These are phyloP conservation scores for Lucilia sericata DNA, from an alignment of 1,140 invertebrate genomes.

Conservation along the genomic window DNA sequence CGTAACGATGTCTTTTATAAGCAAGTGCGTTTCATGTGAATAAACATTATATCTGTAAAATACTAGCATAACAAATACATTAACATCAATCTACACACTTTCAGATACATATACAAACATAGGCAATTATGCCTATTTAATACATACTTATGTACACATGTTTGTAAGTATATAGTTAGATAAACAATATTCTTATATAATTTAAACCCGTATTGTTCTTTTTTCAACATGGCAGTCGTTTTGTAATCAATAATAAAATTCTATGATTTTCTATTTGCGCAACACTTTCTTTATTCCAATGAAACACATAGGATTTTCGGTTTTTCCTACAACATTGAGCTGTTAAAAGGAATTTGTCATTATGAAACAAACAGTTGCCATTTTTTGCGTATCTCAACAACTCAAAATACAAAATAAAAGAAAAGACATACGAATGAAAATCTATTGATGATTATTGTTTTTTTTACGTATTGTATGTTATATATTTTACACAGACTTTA, in stretches of 20 bases:
- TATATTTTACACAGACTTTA: background rate
- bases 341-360: too few relatives aligned
- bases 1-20: background rate
- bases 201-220: background rate
- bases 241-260: slow-evolving; percentile 13
- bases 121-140: too few relatives aligned
- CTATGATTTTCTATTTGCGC: background rate
- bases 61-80: background rate
- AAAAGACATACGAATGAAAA: background rate
- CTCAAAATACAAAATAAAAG: background rate
- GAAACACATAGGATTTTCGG: background rate
- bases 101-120: background rate
- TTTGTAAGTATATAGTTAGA: too few relatives aligned
- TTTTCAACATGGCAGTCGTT: background rate
- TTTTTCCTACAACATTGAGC: background rate
- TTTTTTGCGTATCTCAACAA: background rate
- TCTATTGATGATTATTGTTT: background rate
- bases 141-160: too few relatives aligned
- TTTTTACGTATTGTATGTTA: background rate
- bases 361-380: too few relatives aligned
- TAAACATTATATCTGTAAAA: background rate
- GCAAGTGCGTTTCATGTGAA: background rate
- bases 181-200: background rate
- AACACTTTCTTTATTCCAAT: background rate
- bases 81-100: background rate